Evolutionary conservation across 2,113 vertebrate species (phyloP).

Genomic region (Hemicordylus capensis): DNA sequence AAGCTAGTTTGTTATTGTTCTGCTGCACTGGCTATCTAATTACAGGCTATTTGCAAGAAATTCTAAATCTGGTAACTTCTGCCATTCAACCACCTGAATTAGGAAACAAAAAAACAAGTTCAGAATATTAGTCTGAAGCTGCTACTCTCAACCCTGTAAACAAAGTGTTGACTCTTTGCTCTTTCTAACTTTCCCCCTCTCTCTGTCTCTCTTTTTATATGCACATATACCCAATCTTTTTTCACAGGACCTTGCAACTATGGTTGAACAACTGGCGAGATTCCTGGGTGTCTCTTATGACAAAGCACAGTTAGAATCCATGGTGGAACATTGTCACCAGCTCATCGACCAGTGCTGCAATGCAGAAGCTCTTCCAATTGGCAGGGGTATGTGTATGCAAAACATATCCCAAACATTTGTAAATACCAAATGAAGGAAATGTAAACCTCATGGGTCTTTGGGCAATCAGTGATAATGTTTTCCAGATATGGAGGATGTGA

Average conservation of each 20-base stretch:
- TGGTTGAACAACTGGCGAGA: conserved; percentile 90
- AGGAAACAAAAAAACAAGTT: not conserved
- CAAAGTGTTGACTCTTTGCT: not conserved
- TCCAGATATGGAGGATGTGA: not conserved
- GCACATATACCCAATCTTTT: not conserved
- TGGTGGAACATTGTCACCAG: conserved; percentile 94
- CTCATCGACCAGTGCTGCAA: conserved; percentile 96
- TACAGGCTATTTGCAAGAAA: not conserved
- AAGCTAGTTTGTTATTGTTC: not conserved
- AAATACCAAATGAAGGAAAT: not conserved
- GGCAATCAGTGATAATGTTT: not conserved
- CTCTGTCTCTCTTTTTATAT: not conserved
- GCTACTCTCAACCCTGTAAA: not conserved
- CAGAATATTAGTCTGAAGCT: too few species aligned
- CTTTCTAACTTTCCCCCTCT: not conserved
- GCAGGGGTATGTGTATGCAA: conserved; percentile 82
- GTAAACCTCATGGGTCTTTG: not conserved
- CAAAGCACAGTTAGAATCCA: conserved; percentile 90
- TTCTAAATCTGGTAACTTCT: not conserved
- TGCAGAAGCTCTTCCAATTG: conserved; percentile 91
- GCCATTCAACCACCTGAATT: not conserved
- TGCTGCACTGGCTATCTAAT: not conserved
- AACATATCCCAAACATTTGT: too few species aligned
- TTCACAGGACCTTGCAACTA: conserved; percentile 86
- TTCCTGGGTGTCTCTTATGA: conserved; percentile 95